Base-by-base conservation (phyloP, 23 tunicate genomes). In the Styela plicata region DNA sequence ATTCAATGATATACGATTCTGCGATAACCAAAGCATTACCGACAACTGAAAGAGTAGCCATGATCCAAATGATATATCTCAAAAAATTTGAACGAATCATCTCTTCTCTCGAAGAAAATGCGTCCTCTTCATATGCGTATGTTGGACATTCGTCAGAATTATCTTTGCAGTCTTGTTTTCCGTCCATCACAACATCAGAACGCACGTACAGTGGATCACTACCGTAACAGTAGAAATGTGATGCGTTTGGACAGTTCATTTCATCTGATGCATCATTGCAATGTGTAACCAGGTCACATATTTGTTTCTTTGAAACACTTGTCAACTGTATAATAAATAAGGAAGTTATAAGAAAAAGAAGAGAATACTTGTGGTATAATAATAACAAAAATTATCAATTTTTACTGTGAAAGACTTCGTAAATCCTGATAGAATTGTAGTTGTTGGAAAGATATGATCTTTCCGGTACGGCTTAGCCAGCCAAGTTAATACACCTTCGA, bases 151-250 rank as follows among this genome's bases (percentile, higher is more conserved):
- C 87, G 74, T 84, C 87, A 0, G 87, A 84, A 30, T 63, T 32
- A 64, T 85, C 88, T 5, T 57, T 2, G 36, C 83, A 85, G 32
- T 85, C 88, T 67, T 52, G 76, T 65, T 68, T 79, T 2, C 88
- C 88, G 76, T 85, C 76, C 63, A 85, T 68, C 13, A 85, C 88
- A 44, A 32, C 23, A 2, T 19, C 23, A n/a, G 21, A 22, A 21
- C 31, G 82, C 10, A 86, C 80, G 69, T 80, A 86, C 23, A 80
- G 63, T 37, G 89, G 85, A 2, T 80, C 25, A 2, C 85, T 79
- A 34, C 53, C 73, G 69, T 80, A 71, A 35, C 89, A 86, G 57
- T 86, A 86, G 69, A 79, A 86, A 30, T 86, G 89, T 3, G 85
- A 80, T 1, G 20, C 33, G 32, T 31, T 37, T 5, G 30, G 26